These are phyloP conservation scores for Bambusicola thoracicus DNA, from an alignment of 2,113 vertebrate species.

Conservation along the genomic window DNA sequence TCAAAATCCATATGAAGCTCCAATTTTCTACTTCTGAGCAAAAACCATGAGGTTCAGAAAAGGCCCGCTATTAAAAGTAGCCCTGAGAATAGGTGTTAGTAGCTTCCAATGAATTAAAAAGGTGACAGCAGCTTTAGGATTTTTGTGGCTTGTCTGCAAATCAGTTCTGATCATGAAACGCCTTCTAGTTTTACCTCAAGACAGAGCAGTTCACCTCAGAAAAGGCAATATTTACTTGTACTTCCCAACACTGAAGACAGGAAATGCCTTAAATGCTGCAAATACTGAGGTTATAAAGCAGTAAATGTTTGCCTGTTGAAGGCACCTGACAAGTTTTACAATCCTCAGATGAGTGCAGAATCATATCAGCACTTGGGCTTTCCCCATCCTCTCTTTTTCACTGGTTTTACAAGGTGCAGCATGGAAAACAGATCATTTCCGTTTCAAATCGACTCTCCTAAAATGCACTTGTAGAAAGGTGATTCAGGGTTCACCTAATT, in stretches of 20 bases:
- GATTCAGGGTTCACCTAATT: background rate
- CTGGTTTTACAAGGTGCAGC: background rate
- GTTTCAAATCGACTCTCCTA: background rate
- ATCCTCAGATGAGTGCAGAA: background rate
- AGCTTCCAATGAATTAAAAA: conserved; percentile 48
- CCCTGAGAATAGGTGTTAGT: conserved; percentile 8
- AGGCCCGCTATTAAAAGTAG: background rate
- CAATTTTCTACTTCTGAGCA: background rate
- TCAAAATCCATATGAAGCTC: background rate
- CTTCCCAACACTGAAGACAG: conserved; percentile 50
- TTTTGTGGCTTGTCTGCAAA: conserved; percentile 45
- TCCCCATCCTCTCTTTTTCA: background rate
- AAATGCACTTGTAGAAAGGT: background rate
- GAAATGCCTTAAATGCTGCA: conserved; percentile 69
- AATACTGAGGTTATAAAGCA: conserved; percentile 66
- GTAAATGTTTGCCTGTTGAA: conserved; percentile 33
- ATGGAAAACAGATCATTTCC: background rate
- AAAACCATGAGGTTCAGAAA: background rate
- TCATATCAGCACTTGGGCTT: background rate
- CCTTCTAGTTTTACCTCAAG: conserved; percentile 23
- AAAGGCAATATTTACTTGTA: conserved; percentile 58
- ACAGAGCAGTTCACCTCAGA: conserved; percentile 43
- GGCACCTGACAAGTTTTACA: conserved; percentile 47
- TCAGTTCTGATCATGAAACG: conserved; percentile 1
- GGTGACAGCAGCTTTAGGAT: conserved; percentile 41